These are phyloP conservation scores for Stenchaetothrips biformis DNA, from an alignment of 2,888 invertebrate species.

Conservation along the genomic window DNA sequence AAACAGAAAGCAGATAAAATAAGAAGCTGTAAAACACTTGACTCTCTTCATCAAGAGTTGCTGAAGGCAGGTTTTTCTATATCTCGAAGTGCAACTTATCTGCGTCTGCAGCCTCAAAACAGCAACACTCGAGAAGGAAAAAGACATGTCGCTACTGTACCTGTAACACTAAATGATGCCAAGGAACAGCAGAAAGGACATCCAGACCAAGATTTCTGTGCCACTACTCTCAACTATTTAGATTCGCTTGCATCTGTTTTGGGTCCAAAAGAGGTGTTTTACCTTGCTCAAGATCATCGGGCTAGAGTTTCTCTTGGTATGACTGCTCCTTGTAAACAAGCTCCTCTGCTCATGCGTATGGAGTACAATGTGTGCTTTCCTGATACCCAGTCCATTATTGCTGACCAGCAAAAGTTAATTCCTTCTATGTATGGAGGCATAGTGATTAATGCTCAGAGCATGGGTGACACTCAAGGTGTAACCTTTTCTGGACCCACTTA, in stretches of 20 bases:
- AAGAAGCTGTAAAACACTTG: constrained; percentile 36
- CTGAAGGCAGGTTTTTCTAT: constrained; percentile 36
- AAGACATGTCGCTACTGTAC: constrained; percentile 41
- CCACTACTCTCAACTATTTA: constrained; percentile 38
- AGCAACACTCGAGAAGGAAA: constrained; percentile 39
- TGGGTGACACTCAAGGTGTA: constrained; percentile 42
- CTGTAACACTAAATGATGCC: constrained; percentile 39
- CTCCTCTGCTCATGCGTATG: constrained; percentile 41
- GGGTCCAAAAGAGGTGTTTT: constrained; percentile 37
- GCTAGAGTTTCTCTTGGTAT: constrained; percentile 44
- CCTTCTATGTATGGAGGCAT: constrained; percentile 42
- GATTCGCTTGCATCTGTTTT: constrained; percentile 39
- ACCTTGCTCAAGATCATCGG: constrained; percentile 41
- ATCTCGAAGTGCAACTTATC: constrained; percentile 38
- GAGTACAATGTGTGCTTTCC: constrained; percentile 40
- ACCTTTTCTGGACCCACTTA: constrained; percentile 46
- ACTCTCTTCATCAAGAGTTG: constrained; percentile 36
- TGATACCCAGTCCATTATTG: constrained; percentile 42
- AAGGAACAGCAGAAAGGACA: constrained; percentile 38
- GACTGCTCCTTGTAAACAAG: constrained; percentile 45
- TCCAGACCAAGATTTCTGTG: constrained; percentile 39
- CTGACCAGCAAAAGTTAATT: constrained; percentile 41
- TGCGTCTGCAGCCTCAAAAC: constrained; percentile 38
- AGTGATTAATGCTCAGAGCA: constrained; percentile 37
- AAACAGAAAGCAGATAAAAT: constrained; percentile 39